Evolutionary conservation across 2,113 vertebrate species (phyloP), one percentile per base, ranked within the genome.

Genomic region (Oophaga pumilio): DNA sequence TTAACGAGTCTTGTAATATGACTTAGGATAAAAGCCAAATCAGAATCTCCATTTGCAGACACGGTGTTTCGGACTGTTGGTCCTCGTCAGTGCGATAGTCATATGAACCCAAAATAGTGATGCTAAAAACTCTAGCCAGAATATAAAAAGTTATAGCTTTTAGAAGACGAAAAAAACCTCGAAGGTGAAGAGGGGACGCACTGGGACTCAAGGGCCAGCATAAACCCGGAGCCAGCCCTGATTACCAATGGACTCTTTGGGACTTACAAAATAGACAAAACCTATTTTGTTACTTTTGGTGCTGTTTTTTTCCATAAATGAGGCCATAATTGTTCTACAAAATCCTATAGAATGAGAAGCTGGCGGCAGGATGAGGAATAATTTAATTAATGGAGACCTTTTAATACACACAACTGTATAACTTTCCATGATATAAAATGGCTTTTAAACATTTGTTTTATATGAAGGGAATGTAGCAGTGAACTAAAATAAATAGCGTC

Each of bases 401-500:
- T 60, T 15, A 43, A 53, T 49, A 68, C 62, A 68, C 81, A 53
- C 60, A n/a, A 82, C 12, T 69, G 62, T 52, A 68, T 50, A 1
- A 66, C 69, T 71, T 84, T 84, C 82, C 68, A 33, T 43, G 6
- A 11, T 73, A 56, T 73, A 84, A 84, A 73, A 73, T 26, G 7
- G 52, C 68, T 24, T 62, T 76, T 77, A 77, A 62, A 64, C 84
- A 50, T 62, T 85, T 60, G 62, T 69, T 83, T 82, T 83, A 83
- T 83, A 66, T 82, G 62, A 82, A 64, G 59, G 33, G 80, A 66
- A 50, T 73, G 62, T 49, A 71, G 11, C 85, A 79, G 56, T 18
- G 15, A 60, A 53, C 18, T 80, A 80, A 87, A 87, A 83, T 83
- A 88, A 88, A 88, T 68, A 83, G n/a, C 69, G 50, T 88, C 81